A percentile compares a stretch with the other conserved stretches of the same genome.
Conservation (phyloP, 1,140 invertebrate species). For the Eriocheir sinensis region DNA sequence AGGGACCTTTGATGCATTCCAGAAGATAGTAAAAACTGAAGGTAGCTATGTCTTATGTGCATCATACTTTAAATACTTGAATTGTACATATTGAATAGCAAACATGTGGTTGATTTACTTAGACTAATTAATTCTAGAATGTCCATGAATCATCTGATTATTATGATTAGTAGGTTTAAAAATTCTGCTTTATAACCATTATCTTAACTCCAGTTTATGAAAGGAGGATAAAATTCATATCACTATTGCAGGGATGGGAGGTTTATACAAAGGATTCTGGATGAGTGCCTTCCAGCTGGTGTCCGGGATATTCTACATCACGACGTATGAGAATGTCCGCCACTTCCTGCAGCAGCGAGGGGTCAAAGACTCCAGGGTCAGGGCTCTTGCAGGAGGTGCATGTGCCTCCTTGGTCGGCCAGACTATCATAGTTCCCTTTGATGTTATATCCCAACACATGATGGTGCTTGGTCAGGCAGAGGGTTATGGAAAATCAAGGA, state of each 20-base stretch:
- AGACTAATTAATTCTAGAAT: no score
- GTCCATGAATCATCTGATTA: background rate
- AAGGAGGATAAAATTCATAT: no score
- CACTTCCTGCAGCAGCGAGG: constrained; percentile 88
- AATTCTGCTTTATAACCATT: no score
- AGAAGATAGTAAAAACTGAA: constrained; percentile 94
- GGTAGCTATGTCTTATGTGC: constrained; percentile 83
- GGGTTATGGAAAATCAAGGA: constrained; percentile 62
- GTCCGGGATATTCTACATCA: constrained; percentile 96
- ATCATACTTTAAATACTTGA: background rate
- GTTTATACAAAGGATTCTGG: constrained; percentile 98
- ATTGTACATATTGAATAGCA: background rate
- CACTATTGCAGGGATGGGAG: constrained; percentile 84
- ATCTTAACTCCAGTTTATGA: no score
- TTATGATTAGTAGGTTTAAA: background rate
- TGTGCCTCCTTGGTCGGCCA: constrained; percentile 96
- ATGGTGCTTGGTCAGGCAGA: constrained; percentile 91
- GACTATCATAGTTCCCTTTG: constrained; percentile 97
- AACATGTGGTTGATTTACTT: no score
- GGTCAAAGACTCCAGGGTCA: constrained; percentile 80
- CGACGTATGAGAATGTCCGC: constrained; percentile 96
- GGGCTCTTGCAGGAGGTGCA: constrained; percentile 86
- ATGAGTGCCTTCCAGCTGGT: constrained; percentile 92
- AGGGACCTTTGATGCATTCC: constrained; percentile 94
- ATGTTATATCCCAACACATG: constrained; percentile 97